Evolutionary conservation across 2,888 invertebrate genomes (phyloP).

Genomic region (Conomelus anceps): DNA sequence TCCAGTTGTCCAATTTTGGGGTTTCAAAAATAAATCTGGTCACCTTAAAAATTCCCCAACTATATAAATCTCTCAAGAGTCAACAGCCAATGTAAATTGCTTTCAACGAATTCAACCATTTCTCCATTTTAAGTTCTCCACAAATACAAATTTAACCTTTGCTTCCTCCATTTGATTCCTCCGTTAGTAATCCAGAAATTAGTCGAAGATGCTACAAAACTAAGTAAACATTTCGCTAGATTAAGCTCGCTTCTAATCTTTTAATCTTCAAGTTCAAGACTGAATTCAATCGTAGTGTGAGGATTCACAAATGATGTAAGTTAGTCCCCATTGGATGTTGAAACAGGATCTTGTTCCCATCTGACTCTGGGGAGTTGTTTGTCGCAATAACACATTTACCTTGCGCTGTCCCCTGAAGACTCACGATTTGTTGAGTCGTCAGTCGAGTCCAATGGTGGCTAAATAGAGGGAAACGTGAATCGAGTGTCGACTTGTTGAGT

Average conservation of each 20-base stretch:
- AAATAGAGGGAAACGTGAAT: not conserved
- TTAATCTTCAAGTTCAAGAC: not conserved
- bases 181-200: not conserved
- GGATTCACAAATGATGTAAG: not conserved
- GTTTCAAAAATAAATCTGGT: no score
- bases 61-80: not conserved
- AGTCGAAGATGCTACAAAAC: not conserved
- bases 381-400: not conserved
- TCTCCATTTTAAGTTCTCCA: no score
- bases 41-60: no score
- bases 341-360: not conserved
- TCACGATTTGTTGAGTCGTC: not conserved
- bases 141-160: no score
- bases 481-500: no score
- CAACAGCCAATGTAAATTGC: not conserved
- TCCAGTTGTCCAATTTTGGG: no score
- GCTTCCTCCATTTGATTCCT: not conserved
- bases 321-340: not conserved
- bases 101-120: not conserved
- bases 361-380: not conserved
- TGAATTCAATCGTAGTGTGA: not conserved
- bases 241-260: no score
- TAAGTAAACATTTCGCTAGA: not conserved
- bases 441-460: not conserved
- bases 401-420: not conserved